Evolutionary conservation across 2,113 vertebrate genomes (phyloP).

Genomic region (Leptobrachium leishanense): DNA sequence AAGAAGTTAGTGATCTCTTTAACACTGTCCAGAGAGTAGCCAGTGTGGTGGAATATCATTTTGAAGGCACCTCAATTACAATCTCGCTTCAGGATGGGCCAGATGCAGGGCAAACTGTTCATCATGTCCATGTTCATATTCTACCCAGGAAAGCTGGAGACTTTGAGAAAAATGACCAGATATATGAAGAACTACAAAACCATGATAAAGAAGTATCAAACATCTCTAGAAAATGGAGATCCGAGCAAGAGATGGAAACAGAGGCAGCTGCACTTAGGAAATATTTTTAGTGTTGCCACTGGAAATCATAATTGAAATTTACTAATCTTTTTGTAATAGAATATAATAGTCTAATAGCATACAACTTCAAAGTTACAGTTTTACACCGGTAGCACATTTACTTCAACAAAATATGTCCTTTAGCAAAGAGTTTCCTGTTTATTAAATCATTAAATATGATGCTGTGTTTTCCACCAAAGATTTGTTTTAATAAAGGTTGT

Average conservation of each 20-base stretch:
- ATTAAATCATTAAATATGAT: too few relatives aligned
- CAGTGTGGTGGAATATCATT: conserved; percentile 79
- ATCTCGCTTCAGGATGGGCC: conserved; percentile 78
- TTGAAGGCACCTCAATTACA: conserved; percentile 81
- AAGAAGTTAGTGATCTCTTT: conserved; percentile 86
- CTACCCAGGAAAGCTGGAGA: conserved; percentile 79
- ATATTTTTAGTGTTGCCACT: conserved; percentile 12
- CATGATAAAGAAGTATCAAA: conserved; percentile 27
- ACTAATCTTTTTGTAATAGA: too few relatives aligned
- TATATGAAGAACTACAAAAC: conserved; percentile 76
- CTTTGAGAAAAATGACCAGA: conserved; percentile 78
- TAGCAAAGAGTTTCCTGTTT: too few relatives aligned
- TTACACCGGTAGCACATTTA: too few relatives aligned
- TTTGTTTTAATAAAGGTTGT: too few relatives aligned
- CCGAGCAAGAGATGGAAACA: conserved; percentile 37
- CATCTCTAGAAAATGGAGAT: conserved; percentile 22
- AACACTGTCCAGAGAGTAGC: conserved; percentile 74
- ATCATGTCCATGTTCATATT: conserved; percentile 87
- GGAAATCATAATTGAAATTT: too few relatives aligned
- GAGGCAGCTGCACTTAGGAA: conserved; percentile 28
- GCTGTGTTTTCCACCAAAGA: too few relatives aligned
- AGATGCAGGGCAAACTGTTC: conserved; percentile 52
- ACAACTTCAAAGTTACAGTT: too few relatives aligned
- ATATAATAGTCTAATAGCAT: too few relatives aligned
- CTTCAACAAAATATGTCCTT: too few relatives aligned